phyloP scores from a whole-genome alignment of 92 coral and sea anemone genomes.

The Parazoanthus atlanticus region DNA sequence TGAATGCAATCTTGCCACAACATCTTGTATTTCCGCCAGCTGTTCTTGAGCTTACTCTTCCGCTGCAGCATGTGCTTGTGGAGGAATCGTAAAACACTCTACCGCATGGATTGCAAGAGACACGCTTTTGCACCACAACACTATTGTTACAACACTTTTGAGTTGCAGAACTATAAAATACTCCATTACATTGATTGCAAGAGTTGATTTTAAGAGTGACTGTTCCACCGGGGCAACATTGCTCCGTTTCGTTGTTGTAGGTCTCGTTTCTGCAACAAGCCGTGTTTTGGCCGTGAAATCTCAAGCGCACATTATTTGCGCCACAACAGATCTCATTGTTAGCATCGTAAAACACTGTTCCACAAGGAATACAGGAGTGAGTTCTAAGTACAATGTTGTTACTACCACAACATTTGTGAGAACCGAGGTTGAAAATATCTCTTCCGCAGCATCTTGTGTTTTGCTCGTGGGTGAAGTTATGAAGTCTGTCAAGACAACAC shows the following conservation, averaged over 20 bases:
- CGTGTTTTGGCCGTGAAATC: neutral
- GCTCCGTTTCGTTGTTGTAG: neutral
- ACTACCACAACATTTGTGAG: neutral
- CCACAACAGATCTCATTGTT: neutral
- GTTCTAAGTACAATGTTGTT: neutral
- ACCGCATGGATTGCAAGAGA: slow-evolving; percentile 1
- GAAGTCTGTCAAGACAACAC: neutral
- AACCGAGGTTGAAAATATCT: neutral
- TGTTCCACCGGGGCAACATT: neutral
- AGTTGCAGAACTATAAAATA: slow-evolving; percentile 6
- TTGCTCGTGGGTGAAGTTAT: neutral
- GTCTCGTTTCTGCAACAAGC: neutral
- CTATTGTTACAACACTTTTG: neutral
- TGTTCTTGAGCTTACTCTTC: neutral
- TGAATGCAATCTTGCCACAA: slow-evolving; percentile 14
- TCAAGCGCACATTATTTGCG: neutral
- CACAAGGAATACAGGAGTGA: neutral
- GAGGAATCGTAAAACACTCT: neutral
- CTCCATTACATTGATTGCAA: neutral
- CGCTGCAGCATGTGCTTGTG: slow-evolving; percentile 1
- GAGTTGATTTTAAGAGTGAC: neutral
- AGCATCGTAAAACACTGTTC: neutral
- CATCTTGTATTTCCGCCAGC: neutral
- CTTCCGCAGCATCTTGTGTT: neutral
- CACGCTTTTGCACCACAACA: neutral